Base-by-base conservation (phyloP, 1,140 invertebrate genomes). In the Anastrepha obliqua region DNA sequence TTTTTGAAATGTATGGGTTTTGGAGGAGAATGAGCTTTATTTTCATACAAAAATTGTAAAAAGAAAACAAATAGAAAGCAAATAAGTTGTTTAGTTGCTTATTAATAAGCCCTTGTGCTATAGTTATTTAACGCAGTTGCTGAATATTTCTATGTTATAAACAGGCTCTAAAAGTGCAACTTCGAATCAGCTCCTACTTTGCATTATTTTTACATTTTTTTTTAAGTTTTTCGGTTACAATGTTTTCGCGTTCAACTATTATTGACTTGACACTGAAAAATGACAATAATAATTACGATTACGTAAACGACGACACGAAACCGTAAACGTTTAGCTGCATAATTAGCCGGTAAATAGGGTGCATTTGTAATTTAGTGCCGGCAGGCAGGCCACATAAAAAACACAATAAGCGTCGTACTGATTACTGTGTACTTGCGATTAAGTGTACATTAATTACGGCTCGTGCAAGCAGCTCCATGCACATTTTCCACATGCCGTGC, bases 231-330 rank as follows among this genome's bases (percentile, higher is more conserved):
- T 8, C 51, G 2, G 51, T 55, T 55, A 55, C 51, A 55, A 55
- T 55, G 11, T 8, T 55, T 55, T 55, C 39, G 39, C 3, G 42
- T 74, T 74, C 39, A 74, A 74, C 7, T 74, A 42, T 74, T 74
- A 74, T 74, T 74, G 67, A 74, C 67, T 74, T 74, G 67, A 74
- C 67, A 74, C 67, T 74, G 67, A 74, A 74, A 47, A 13, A 11
- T 17, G 42, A 74, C 67, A 74, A 74, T 74, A 74, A 74, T 47
- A 47, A 47, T 17, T 44, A 42, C 13, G 5, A 74, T 74, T 74
- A 47, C 67, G 42, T 74, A 74, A 74, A 5, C 39, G 67, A n/a
- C 67, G 39, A 74, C 44, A 74, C 42, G 39, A 74, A 74, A 17
- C 44, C 17, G 42, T 74, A 74, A 74, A 74, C 67, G 42, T 47